phyloP scores from a whole-genome alignment of 2,797 vertebrate species.

The Gymnoscopelus braueri region DNA sequence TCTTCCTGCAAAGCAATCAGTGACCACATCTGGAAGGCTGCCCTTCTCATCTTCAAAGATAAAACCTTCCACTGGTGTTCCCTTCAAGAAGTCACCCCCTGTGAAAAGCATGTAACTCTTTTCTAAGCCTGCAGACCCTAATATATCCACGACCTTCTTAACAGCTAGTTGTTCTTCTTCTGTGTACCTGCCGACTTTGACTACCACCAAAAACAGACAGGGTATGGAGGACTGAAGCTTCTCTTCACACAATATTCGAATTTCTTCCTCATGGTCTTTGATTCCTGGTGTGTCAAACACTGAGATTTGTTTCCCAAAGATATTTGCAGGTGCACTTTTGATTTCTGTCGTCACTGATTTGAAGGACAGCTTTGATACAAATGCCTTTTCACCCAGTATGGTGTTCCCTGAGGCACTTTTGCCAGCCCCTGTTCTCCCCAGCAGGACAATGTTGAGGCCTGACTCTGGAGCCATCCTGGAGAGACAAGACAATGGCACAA shows the following conservation, averaged over 20 bases:
- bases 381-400: too few relatives aligned
- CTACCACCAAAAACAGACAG: slow-evolving; percentile 26
- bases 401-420: too few relatives aligned
- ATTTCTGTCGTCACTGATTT: too few relatives aligned
- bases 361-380: too few relatives aligned
- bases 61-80: neutral
- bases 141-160: neutral
- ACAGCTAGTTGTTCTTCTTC: neutral
- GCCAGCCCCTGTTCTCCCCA: too few relatives aligned
- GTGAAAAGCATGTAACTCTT: slow-evolving; percentile 37
- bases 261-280: too few relatives aligned
- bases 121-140: neutral
- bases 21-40: neutral
- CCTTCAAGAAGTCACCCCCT: neutral
- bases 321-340: too few relatives aligned
- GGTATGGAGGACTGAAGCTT: neutral
- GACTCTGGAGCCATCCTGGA: too few relatives aligned
- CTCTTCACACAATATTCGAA: neutral
- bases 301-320: too few relatives aligned
- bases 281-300: too few relatives aligned
- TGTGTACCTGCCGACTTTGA: slow-evolving; percentile 29
- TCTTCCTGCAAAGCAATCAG: neutral
- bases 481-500: too few relatives aligned
- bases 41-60: neutral
- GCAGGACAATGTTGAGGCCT: too few relatives aligned